Conservation (phyloP, 2,888 invertebrate species). For the Eupithecia subumbrata region DNA sequence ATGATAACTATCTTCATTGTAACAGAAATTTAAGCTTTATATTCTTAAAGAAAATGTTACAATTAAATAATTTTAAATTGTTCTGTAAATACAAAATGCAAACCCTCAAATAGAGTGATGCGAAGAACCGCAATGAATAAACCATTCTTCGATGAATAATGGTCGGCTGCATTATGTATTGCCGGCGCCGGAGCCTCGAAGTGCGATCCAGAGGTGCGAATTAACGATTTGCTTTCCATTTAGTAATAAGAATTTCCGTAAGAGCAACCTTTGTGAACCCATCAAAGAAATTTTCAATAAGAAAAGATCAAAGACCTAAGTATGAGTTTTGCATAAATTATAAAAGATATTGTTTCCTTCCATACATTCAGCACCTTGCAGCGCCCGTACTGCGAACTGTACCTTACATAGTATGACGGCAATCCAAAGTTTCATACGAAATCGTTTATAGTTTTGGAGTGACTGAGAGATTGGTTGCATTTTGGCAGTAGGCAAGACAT, state of each 20-base stretch:
- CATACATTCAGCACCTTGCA: neutral
- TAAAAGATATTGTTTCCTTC: neutral
- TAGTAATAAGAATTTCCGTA: slow-evolving; percentile 9
- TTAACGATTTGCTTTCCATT: slow-evolving; percentile 44
- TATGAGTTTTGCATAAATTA: neutral
- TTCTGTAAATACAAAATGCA: slow-evolving; percentile 30
- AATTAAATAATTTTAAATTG: slow-evolving; percentile 16
- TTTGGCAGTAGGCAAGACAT: too few species aligned
- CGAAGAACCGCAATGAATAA: slow-evolving; percentile 52
- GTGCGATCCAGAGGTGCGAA: slow-evolving; percentile 45
- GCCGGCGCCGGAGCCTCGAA: slow-evolving; percentile 46
- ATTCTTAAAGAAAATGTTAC: neutral
- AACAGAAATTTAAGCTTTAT: neutral
- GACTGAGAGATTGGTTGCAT: too few species aligned
- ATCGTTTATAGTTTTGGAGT: too few species aligned
- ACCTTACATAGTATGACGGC: neutral
- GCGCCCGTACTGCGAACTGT: neutral
- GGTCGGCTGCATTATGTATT: slow-evolving; percentile 57
- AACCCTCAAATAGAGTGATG: slow-evolving; percentile 46
- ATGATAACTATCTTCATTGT: neutral
- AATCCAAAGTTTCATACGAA: neutral
- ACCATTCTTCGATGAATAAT: slow-evolving; percentile 56
- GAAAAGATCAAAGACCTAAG: neutral
- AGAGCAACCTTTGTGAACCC: neutral
- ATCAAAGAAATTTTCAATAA: neutral